These are phyloP conservation scores for Leptodactylus fallax DNA, from an alignment of 2,797 vertebrate genomes.

Conservation along the genomic window DNA sequence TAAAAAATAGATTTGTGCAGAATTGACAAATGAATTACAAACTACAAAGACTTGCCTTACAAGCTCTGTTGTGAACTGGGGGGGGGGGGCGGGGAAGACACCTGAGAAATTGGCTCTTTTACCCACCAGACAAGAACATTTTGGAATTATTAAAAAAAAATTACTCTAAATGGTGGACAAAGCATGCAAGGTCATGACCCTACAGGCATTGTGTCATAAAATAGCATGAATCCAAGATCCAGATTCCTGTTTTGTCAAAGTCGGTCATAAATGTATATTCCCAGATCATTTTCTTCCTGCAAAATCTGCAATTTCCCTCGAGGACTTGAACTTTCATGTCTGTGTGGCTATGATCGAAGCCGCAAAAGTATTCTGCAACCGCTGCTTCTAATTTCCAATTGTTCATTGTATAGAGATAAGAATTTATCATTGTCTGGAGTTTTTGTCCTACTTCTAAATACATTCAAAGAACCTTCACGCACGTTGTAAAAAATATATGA, in stretches of 20 bases:
- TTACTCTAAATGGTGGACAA: not conserved
- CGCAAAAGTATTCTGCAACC: not conserved
- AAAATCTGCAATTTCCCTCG: not conserved
- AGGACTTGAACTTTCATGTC: slow-evolving; percentile 10
- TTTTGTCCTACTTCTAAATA: not conserved
- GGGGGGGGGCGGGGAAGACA: not conserved
- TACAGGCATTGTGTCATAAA: not conserved
- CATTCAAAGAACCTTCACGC: not conserved
- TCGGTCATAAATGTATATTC: not conserved
- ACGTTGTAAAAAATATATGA: not conserved
- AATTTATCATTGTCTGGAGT: not conserved
- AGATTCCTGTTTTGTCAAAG: not conserved
- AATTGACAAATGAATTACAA: not conserved
- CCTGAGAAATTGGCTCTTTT: not conserved
- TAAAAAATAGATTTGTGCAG: too few species aligned
- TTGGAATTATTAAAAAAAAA: not conserved
- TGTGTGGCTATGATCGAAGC: not conserved
- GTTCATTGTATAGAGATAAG: not conserved
- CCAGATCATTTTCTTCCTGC: not conserved
- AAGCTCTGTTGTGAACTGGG: not conserved
- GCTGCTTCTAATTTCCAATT: not conserved
- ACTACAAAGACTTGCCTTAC: not conserved
- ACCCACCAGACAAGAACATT: not conserved
- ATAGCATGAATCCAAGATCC: too few species aligned
- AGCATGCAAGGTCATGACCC: not conserved